Percentiles rank a stretch among this genome's conserved stretches.
phyloP scores from a whole-genome alignment of 2,888 invertebrate species.

The Heliconius erato region DNA sequence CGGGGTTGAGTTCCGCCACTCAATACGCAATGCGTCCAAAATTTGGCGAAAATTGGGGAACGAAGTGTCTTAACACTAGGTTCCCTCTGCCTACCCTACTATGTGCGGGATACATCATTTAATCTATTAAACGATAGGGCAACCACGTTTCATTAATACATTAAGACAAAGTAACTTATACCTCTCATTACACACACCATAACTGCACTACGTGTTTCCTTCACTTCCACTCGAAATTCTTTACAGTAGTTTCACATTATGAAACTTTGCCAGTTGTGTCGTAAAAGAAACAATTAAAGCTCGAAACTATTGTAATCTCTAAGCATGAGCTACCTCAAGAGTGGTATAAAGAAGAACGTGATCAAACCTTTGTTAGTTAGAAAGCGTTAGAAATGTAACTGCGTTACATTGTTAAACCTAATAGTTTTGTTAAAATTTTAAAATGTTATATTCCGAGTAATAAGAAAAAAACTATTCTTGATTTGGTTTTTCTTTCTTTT shows the following conservation, averaged over 20 bases:
- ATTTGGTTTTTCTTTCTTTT: too few species aligned
- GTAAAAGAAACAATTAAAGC: slow-evolving; percentile 55
- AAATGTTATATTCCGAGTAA: background rate
- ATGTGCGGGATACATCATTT: too few species aligned
- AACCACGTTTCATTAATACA: background rate
- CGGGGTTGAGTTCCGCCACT: too few species aligned
- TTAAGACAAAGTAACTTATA: background rate
- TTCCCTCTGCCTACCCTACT: too few species aligned
- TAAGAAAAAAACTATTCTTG: background rate
- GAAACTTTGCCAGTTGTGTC: slow-evolving; percentile 45
- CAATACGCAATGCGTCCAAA: too few species aligned
- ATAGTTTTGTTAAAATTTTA: slow-evolving; percentile 18
- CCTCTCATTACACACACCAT: slow-evolving; percentile 19
- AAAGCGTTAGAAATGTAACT: slow-evolving; percentile 32
- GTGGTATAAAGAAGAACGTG: slow-evolving; percentile 49
- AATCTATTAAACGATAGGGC: too few species aligned
- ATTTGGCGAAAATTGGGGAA: too few species aligned
- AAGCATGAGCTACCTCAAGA: slow-evolving; percentile 50
- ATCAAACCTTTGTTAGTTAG: slow-evolving; percentile 45
- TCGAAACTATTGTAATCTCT: slow-evolving; percentile 46
- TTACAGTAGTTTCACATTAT: slow-evolving; percentile 33
- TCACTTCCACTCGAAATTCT: slow-evolving; percentile 11
- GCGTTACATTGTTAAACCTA: slow-evolving; percentile 41
- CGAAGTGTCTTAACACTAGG: too few species aligned
- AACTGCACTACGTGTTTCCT: slow-evolving; percentile 24